Evolutionary conservation across 1,140 invertebrate species (phyloP).

Genomic region (Scaptodrosophila lebanonensis): DNA sequence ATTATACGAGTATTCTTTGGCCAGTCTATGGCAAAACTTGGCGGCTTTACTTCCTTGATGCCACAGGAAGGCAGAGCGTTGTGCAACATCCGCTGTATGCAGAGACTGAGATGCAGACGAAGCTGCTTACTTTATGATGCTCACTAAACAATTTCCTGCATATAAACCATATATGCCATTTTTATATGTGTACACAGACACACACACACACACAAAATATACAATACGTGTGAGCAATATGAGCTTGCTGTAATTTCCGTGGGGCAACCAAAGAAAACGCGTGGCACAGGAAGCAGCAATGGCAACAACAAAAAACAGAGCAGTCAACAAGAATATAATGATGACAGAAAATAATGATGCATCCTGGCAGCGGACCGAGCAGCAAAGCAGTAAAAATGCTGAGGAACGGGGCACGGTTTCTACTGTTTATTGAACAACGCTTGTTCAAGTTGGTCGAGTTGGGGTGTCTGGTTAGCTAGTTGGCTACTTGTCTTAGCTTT

Average conservation of each 20-base stretch:
- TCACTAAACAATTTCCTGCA: slow-evolving; percentile 74
- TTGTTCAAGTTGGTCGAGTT: slow-evolving; percentile 1
- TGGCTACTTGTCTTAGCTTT: not conserved
- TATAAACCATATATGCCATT: slow-evolving; percentile 21
- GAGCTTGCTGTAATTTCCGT: slow-evolving; percentile 59
- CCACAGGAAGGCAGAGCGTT: slow-evolving; percentile 58
- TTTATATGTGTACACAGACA: not conserved
- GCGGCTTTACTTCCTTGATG: slow-evolving; percentile 56
- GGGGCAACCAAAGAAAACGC: slow-evolving; percentile 43
- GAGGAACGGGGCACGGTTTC: slow-evolving; percentile 29
- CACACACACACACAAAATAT: slow-evolving; percentile 2
- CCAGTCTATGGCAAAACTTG: slow-evolving; percentile 15
- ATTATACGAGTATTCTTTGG: slow-evolving; percentile 9
- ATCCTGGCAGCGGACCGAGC: slow-evolving; percentile 53
- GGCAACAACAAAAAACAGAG: slow-evolving; percentile 17
- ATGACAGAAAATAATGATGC: slow-evolving; percentile 75
- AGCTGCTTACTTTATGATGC: slow-evolving; percentile 45
- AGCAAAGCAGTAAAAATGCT: slow-evolving; percentile 9
- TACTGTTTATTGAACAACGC: slow-evolving; percentile 57
- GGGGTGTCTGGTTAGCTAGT: slow-evolving; percentile 13
- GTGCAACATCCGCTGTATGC: slow-evolving; percentile 51
- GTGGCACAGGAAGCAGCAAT: slow-evolving; percentile 37
- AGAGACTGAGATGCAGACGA: slow-evolving; percentile 11
- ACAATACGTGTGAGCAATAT: slow-evolving; percentile 19
- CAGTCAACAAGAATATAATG: slow-evolving; percentile 71